These are phyloP conservation scores for Piprites chloris DNA, from an alignment of 2,113 vertebrate genomes.

Conservation along the genomic window DNA sequence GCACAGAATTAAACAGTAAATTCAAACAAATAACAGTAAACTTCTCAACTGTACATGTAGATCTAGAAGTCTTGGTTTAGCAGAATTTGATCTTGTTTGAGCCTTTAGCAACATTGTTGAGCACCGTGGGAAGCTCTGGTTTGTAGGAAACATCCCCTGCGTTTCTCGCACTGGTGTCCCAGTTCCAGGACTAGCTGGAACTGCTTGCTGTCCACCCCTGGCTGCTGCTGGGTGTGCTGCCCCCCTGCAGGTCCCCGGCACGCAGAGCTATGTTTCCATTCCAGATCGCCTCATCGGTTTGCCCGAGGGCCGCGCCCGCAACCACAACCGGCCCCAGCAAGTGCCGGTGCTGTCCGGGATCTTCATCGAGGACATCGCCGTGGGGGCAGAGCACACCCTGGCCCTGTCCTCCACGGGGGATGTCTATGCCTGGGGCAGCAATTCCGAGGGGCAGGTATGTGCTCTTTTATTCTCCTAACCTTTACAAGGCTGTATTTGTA, in stretches of 20 bases:
- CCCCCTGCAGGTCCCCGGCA: no score
- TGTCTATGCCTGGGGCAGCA: slow-evolving; percentile 85
- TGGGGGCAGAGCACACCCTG: slow-evolving; percentile 83
- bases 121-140: neutral
- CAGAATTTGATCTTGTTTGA: neutral
- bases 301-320: slow-evolving; percentile 83
- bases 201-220: neutral
- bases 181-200: neutral
- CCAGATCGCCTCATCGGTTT: slow-evolving; percentile 83
- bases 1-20: neutral
- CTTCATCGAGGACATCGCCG: slow-evolving; percentile 80
- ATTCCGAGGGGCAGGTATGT: slow-evolving; percentile 82
- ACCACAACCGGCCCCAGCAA: slow-evolving; percentile 83
- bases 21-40: neutral
- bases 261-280: neutral
- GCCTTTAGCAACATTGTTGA: neutral
- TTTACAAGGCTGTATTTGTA: rapidly evolving
- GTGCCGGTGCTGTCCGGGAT: slow-evolving; percentile 76
- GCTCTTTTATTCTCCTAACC: neutral
- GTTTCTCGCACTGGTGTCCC: neutral
- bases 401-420: slow-evolving; percentile 79
- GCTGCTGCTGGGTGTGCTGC: neutral
- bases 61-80: neutral
- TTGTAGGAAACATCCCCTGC: neutral
- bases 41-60: neutral